These are phyloP conservation scores for Hypomesus transpacificus DNA, from an alignment of 2,113 vertebrate species.

Conservation along the genomic window DNA sequence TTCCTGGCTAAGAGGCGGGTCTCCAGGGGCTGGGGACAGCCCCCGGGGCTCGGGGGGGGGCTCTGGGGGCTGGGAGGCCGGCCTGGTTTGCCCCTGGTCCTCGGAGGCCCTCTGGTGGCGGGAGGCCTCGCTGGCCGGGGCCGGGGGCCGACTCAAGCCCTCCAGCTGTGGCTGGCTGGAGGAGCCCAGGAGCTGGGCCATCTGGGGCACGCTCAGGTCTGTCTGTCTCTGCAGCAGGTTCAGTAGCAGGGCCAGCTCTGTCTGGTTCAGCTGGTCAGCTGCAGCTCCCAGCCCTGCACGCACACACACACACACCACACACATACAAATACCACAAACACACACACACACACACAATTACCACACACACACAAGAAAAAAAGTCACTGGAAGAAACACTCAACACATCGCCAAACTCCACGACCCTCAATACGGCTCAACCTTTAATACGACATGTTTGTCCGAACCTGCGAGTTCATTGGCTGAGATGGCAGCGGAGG, in stretches of 20 bases:
- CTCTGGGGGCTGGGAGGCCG: slow-evolving; percentile 59
- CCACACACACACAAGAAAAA: not conserved
- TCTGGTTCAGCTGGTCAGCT: slow-evolving; percentile 94
- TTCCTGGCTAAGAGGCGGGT: slow-evolving; percentile 77
- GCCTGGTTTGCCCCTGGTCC: slow-evolving; percentile 56
- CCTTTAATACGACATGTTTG: not conserved
- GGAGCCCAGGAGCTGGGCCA: slow-evolving; percentile 89
- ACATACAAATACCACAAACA: no score
- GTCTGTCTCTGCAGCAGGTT: slow-evolving; percentile 97
- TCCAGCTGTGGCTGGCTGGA: slow-evolving; percentile 85
- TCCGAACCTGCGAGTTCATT: slow-evolving; percentile 69
- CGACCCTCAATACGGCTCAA: not conserved
- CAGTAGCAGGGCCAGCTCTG: slow-evolving; percentile 88
- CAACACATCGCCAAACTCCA: not conserved
- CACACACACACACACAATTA: slow-evolving; percentile 7
- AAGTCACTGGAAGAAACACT: not conserved
- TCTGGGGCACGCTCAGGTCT: slow-evolving; percentile 88
- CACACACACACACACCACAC: not conserved
- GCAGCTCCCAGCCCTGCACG: slow-evolving; percentile 82
- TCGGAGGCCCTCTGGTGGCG: slow-evolving; percentile 75
- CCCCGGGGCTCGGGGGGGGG: slow-evolving; percentile 72
- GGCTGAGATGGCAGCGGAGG: slow-evolving; percentile 50
- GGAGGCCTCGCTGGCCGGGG: slow-evolving; percentile 79
- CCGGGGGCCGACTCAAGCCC: slow-evolving; percentile 87
- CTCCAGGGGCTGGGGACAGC: slow-evolving; percentile 47